Percentiles rank a stretch among this genome's conserved stretches.
These are phyloP conservation scores for Lagorchestes hirsutus DNA, from an alignment of 2,797 vertebrate species.

Conservation along the genomic window DNA sequence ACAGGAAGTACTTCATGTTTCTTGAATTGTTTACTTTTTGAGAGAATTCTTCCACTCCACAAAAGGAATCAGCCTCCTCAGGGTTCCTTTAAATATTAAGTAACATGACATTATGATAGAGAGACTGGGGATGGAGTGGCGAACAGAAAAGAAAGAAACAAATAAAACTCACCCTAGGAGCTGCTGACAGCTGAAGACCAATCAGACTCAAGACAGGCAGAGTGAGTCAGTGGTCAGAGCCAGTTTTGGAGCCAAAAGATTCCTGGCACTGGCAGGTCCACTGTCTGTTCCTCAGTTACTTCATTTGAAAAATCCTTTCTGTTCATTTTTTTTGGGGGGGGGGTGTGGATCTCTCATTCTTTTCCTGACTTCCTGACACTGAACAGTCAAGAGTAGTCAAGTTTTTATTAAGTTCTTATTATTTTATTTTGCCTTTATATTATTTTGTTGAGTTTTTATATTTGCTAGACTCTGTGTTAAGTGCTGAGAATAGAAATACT, in stretches of 20 bases:
- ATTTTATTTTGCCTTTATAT: background rate
- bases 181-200: conserved; percentile 27
- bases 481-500: background rate
- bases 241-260: background rate
- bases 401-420: background rate
- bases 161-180: conserved; percentile 10
- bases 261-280: background rate
- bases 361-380: background rate
- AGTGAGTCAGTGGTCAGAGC: background rate
- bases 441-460: background rate
- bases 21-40: conserved; percentile 69
- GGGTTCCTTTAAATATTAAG: conserved; percentile 72
- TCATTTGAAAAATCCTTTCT: background rate
- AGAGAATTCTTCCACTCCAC: conserved; percentile 55
- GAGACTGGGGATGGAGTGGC: conserved; percentile 63
- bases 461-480: background rate
- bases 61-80: conserved; percentile 64
- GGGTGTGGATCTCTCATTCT: background rate
- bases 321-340: background rate
- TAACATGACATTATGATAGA: conserved; percentile 75
- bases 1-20: background rate
- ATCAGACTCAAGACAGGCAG: conserved; percentile 26
- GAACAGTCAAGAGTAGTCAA: background rate
- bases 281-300: background rate
- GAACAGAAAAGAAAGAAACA: conserved; percentile 37